These are phyloP conservation scores for Agonopterix arenella DNA, from an alignment of 2,888 invertebrate species.

Conservation along the genomic window DNA sequence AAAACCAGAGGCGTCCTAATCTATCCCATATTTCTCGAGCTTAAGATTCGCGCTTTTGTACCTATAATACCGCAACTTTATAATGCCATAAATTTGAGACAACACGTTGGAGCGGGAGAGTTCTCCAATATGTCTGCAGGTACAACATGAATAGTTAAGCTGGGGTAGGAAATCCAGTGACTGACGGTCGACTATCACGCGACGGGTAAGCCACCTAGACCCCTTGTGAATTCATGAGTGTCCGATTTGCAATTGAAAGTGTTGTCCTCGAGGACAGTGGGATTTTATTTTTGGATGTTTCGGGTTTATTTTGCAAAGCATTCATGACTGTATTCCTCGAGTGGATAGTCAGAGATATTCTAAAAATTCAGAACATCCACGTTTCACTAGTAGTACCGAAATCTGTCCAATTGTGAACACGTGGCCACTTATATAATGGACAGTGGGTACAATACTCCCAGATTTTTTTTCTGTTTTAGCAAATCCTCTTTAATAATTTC, in stretches of 20 bases:
- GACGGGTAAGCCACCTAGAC: conserved; percentile 1
- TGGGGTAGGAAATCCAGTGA: conserved; percentile 18
- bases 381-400: too few relatives aligned
- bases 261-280: conserved; percentile 12
- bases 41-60: background rate
- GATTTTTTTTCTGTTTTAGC: too few relatives aligned
- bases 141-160: conserved; percentile 23
- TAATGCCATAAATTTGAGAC: conserved; percentile 4
- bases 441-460: too few relatives aligned
- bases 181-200: conserved; percentile 14
- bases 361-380: too few relatives aligned
- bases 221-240: conserved; percentile 20
- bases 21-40: background rate
- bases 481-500: too few relatives aligned
- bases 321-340: background rate
- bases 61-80: background rate
- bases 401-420: too few relatives aligned
- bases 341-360: too few relatives aligned
- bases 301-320: background rate
- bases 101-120: conserved; percentile 15
- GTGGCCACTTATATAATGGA: too few relatives aligned
- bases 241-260: conserved; percentile 23
- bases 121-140: conserved; percentile 14
- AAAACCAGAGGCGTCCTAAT: too few relatives aligned
- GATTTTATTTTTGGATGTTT: conserved; percentile 5